Conservation (phyloP, 1,140 invertebrate species). For the Drosophila ficusphila region DNA sequence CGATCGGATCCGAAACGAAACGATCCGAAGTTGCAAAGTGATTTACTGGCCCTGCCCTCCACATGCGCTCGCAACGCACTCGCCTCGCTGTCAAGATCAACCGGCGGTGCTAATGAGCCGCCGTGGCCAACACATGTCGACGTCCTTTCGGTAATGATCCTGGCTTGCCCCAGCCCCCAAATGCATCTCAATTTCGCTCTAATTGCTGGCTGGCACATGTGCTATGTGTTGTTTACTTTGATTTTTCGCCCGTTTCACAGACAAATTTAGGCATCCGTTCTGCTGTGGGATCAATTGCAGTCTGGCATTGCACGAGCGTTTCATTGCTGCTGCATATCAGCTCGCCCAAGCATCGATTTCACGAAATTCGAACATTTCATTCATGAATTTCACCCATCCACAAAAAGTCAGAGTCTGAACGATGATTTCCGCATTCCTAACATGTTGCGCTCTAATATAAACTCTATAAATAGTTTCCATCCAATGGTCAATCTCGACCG, state of each 20-base stretch:
- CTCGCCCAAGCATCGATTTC: constrained; percentile 57
- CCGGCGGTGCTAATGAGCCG: constrained; percentile 54
- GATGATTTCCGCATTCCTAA: constrained; percentile 67
- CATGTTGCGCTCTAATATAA: not conserved
- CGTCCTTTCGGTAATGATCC: constrained; percentile 20
- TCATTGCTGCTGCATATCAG: constrained; percentile 57
- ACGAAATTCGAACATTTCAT: constrained; percentile 57
- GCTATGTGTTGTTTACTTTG: constrained; percentile 52
- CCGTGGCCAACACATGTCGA: constrained; percentile 60
- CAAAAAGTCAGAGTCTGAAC: constrained; percentile 14
- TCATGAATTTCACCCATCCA: constrained; percentile 50
- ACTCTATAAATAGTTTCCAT: constrained; percentile 11
- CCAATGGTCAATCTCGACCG: constrained; percentile 25
- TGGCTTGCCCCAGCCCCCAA: constrained; percentile 29
- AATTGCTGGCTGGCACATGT: constrained; percentile 62
- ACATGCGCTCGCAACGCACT: constrained; percentile 27
- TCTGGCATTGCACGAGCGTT: constrained; percentile 51
- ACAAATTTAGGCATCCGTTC: constrained; percentile 42
- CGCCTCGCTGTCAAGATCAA: constrained; percentile 44
- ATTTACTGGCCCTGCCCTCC: constrained; percentile 52
- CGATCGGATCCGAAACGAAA: not conserved
- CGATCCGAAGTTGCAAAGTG: constrained; percentile 19
- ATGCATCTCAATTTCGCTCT: constrained; percentile 35
- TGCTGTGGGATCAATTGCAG: constrained; percentile 40
- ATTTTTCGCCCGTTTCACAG: constrained; percentile 43